A percentile compares a stretch with the other conserved stretches of the same genome.
These are phyloP conservation scores for Torymus tubicola DNA, from an alignment of 2,888 invertebrate species.

Conservation along the genomic window DNA sequence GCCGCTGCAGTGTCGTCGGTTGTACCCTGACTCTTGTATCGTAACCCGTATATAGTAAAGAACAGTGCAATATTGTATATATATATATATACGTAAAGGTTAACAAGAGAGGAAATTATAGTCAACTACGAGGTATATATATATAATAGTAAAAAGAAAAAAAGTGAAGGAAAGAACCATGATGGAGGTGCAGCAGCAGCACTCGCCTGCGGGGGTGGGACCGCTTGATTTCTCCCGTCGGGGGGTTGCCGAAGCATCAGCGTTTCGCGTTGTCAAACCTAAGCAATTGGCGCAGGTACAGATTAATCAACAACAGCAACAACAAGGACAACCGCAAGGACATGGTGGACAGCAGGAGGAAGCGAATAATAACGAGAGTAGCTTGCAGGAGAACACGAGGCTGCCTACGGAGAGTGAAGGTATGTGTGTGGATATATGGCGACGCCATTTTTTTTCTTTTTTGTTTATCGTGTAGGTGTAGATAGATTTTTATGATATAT, in stretches of 20 bases:
- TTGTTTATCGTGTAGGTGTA: not conserved
- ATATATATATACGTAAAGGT: too few species aligned
- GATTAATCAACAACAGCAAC: conserved; percentile 63
- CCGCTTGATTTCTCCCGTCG: conserved; percentile 74
- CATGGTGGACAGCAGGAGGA: conserved; percentile 10
- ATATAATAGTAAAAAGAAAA: too few species aligned
- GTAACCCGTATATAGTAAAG: too few species aligned
- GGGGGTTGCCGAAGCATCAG: conserved; percentile 74
- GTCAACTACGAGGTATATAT: too few species aligned
- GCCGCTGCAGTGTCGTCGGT: too few species aligned
- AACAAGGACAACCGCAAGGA: not conserved
- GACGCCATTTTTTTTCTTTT: conserved; percentile 40
- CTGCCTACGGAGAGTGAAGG: conserved; percentile 56
- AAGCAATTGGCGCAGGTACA: conserved; percentile 67
- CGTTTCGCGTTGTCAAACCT: conserved; percentile 74
- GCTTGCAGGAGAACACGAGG: conserved; percentile 49
- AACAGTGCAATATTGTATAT: too few species aligned
- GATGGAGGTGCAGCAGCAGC: conserved; percentile 72
- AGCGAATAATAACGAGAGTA: conserved; percentile 30
- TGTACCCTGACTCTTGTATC: too few species aligned
- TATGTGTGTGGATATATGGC: conserved; percentile 30
- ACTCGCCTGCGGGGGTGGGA: conserved; percentile 75
- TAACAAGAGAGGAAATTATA: too few species aligned
- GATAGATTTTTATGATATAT: too few species aligned
- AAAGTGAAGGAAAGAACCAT: conserved; percentile 52